Evolutionary conservation across 2,888 invertebrate species (phyloP).

Genomic region (Spisula solida): DNA sequence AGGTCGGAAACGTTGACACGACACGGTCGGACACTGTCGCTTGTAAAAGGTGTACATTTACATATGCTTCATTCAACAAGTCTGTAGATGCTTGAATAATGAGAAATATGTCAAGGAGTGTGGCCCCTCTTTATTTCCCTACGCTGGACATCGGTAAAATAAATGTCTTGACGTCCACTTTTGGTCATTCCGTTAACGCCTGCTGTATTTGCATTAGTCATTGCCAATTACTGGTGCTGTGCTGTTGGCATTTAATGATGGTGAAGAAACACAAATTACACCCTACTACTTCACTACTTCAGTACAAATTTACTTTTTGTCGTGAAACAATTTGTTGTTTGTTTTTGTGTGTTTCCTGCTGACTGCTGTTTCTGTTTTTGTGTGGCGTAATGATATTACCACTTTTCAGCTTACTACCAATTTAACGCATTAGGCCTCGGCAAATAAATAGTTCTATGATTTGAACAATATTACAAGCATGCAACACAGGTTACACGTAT

Average conservation of each 20-base stretch:
- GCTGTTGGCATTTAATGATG: background rate
- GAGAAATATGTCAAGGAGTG: conserved; percentile 43
- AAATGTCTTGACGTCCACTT: conserved; percentile 21
- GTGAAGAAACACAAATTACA: background rate
- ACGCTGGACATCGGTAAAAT: conserved; percentile 26
- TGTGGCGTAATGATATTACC: too few relatives aligned
- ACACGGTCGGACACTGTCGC: conserved; percentile 19
- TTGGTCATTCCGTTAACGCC: conserved; percentile 10
- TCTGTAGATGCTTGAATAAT: conserved; percentile 32
- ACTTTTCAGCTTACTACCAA: too few relatives aligned
- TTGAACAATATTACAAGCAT: too few relatives aligned
- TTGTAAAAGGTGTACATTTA: conserved; percentile 43
- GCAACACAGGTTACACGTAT: too few relatives aligned
- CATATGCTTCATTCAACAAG: conserved; percentile 30
- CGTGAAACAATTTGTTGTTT: too few relatives aligned
- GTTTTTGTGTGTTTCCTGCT: too few relatives aligned
- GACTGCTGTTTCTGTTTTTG: too few relatives aligned
- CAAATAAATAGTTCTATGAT: too few relatives aligned
- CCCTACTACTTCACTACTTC: too few relatives aligned
- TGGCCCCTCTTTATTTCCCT: conserved; percentile 22
- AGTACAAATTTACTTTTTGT: too few relatives aligned
- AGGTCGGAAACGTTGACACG: conserved; percentile 52
- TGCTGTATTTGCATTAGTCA: conserved; percentile 20
- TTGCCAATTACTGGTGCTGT: conserved; percentile 1
- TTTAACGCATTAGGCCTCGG: too few relatives aligned